Conservation (phyloP, 2,888 invertebrate genomes). For the Zelleria hepariella region DNA sequence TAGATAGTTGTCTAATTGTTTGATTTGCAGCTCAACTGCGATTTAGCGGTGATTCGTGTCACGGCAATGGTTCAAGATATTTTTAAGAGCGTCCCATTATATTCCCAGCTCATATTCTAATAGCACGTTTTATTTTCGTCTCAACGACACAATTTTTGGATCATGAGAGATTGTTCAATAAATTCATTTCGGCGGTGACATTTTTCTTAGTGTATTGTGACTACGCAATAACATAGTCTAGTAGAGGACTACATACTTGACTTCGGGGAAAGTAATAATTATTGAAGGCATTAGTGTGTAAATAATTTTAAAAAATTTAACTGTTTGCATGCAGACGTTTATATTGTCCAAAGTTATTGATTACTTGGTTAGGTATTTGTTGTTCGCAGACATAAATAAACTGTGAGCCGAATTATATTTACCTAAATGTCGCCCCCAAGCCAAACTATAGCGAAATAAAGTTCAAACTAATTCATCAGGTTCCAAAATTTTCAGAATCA, state of each 20-base stretch:
- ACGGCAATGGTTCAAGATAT: not conserved
- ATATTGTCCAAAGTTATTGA: too few species aligned
- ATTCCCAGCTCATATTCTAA: not conserved
- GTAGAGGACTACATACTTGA: not conserved
- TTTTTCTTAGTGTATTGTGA: not conserved
- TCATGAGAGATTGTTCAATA: conserved; percentile 1
- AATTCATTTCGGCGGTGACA: not conserved
- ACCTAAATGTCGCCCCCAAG: too few species aligned
- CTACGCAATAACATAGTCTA: not conserved
- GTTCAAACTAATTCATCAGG: too few species aligned
- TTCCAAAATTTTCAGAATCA: too few species aligned
- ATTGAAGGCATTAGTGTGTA: too few species aligned
- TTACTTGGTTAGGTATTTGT: too few species aligned
- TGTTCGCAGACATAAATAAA: too few species aligned
- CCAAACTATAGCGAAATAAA: too few species aligned
- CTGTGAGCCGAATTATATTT: too few species aligned
- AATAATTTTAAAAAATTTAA: too few species aligned
- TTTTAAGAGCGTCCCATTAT: not conserved
- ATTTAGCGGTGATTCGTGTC: not conserved
- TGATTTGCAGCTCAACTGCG: not conserved
- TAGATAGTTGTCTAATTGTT: not conserved
- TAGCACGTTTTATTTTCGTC: not conserved
- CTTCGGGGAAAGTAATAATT: not conserved
- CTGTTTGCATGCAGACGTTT: too few species aligned
- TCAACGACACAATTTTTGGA: not conserved